Evolutionary conservation across 2,888 invertebrate species (phyloP).

Genomic region (Rhagonycha fulva): DNA sequence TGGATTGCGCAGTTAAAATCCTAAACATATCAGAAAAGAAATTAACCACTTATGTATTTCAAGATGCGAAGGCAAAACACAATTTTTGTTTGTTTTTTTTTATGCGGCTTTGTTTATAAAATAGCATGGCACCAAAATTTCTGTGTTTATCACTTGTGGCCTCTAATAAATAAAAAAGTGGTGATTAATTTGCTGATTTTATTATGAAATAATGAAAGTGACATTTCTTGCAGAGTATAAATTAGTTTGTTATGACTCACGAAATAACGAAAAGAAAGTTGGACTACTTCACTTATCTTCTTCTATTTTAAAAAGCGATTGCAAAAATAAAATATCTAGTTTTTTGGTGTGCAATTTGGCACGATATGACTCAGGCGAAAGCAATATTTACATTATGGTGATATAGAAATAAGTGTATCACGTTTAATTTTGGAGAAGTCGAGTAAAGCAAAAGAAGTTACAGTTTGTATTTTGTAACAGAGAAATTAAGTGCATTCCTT

Average conservation of each 20-base stretch:
- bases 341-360: not conserved
- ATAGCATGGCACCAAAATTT: not conserved
- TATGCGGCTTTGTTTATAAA: not conserved
- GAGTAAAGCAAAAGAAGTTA: constrained; percentile 1
- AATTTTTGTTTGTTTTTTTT: not conserved
- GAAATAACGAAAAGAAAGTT: constrained; percentile 36
- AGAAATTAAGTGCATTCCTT: constrained; percentile 15
- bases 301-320: constrained; percentile 10
- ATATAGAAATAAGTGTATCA: no score
- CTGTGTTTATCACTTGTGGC: not conserved
- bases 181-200: constrained; percentile 10
- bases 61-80: not conserved
- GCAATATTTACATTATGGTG: no score
- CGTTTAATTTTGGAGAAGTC: not conserved
- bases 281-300: constrained; percentile 29
- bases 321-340: not conserved
- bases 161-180: not conserved
- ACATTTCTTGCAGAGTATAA: constrained; percentile 37
- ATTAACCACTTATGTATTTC: not conserved
- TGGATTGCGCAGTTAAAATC: no score
- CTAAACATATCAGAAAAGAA: not conserved
- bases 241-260: constrained; percentile 38
- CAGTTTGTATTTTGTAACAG: constrained; percentile 10
- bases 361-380: no score
- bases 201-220: constrained; percentile 45